These are phyloP conservation scores for Zaprionus tsacasi DNA, from an alignment of 1,140 invertebrate species.

Conservation along the genomic window DNA sequence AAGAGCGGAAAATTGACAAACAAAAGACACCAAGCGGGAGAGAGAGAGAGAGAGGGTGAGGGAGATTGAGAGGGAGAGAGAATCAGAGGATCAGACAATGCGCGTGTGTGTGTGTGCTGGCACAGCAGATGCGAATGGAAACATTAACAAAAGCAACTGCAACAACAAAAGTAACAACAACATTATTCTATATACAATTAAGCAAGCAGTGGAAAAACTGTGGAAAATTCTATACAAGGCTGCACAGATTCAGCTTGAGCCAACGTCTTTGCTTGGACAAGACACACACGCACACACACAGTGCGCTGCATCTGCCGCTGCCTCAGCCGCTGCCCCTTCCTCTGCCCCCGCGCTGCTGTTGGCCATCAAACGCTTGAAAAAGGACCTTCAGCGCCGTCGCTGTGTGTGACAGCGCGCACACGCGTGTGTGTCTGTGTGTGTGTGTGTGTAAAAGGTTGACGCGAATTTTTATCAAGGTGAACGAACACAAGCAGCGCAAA, in stretches of 20 bases:
- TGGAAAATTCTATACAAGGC: constrained; percentile 73
- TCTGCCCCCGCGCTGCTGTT: constrained; percentile 41
- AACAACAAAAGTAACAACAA: constrained; percentile 1
- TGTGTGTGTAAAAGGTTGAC: constrained; percentile 64
- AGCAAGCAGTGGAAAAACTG: constrained; percentile 48
- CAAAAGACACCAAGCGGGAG: constrained; percentile 51
- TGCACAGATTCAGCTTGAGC: constrained; percentile 22
- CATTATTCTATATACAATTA: constrained; percentile 53
- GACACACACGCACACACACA: not conserved
- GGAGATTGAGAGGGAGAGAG: constrained; percentile 16
- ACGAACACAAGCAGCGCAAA: constrained; percentile 42
- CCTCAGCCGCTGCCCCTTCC: not conserved
- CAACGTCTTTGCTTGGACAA: not conserved
- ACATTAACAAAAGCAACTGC: constrained; percentile 6
- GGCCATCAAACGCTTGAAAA: constrained; percentile 69
- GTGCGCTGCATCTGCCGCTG: constrained; percentile 1
- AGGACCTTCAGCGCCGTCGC: constrained; percentile 69
- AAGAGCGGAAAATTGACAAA: constrained; percentile 81
- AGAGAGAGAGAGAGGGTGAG: not conserved
- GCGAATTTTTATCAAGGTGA: constrained; percentile 76
- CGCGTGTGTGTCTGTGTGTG: constrained; percentile 19
- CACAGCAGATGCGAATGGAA: constrained; percentile 47
- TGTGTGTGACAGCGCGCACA: constrained; percentile 40
- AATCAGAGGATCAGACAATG: constrained; percentile 52
- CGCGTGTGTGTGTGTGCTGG: constrained; percentile 21